Conservation (phyloP, 2,113 vertebrate species). For the Pao palembangensis region DNA sequence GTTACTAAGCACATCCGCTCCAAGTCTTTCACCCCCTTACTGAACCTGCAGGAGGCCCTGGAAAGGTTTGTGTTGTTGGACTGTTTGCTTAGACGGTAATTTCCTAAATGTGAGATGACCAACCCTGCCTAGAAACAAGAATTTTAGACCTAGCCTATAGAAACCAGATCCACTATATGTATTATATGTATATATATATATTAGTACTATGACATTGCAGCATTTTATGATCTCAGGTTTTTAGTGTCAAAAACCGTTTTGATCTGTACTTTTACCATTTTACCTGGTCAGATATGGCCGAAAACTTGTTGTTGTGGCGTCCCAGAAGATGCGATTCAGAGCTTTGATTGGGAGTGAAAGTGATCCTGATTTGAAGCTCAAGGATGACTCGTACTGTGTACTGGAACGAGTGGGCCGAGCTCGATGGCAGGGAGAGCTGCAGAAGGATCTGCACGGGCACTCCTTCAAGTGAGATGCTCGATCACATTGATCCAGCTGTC, state of each 20-base stretch:
- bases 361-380: constrained; percentile 87
- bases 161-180: no score
- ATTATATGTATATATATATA: no score
- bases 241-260: neutral
- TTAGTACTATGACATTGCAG: neutral
- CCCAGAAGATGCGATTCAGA: constrained; percentile 80
- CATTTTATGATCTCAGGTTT: neutral
- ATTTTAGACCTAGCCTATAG: no score
- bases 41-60: constrained; percentile 74
- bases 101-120: no score
- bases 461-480: constrained; percentile 81
- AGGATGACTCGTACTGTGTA: constrained; percentile 89
- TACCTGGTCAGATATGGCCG: constrained; percentile 81
- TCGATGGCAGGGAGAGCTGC: constrained; percentile 94
- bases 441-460: constrained; percentile 84
- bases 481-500: neutral
- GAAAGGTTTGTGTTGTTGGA: constrained; percentile 64
- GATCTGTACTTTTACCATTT: neutral
- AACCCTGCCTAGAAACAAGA: no score
- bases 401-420: constrained; percentile 89
- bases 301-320: constrained; percentile 86
- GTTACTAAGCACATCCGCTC: constrained; percentile 78
- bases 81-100: neutral
- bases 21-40: constrained; percentile 64
- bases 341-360: constrained; percentile 83